These are phyloP conservation scores for Poeciliopsis presidionis DNA, from an alignment of 2,797 vertebrate genomes.

Conservation along the genomic window DNA sequence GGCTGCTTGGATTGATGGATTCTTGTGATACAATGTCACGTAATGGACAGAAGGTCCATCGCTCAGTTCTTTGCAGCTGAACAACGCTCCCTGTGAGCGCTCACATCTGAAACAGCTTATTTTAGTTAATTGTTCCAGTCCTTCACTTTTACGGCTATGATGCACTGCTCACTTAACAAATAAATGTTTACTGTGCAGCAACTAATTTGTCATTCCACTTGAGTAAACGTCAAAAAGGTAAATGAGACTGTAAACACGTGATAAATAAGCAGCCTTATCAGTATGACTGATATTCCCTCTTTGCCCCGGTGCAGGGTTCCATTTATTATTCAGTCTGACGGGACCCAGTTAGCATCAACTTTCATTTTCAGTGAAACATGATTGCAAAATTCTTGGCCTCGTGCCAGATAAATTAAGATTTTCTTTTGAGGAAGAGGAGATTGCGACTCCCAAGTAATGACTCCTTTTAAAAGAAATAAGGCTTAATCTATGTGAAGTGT, in stretches of 20 bases:
- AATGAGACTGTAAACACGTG: constrained; percentile 53
- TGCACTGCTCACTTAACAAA: constrained; percentile 22
- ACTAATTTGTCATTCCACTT: constrained; percentile 51
- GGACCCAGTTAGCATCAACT: constrained; percentile 48
- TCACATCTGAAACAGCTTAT: constrained; percentile 32
- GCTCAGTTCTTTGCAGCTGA: constrained; percentile 34
- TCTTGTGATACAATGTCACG: constrained; percentile 16
- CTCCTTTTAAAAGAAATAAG: constrained; percentile 6
- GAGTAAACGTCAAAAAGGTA: constrained; percentile 63
- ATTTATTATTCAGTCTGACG: constrained; percentile 55
- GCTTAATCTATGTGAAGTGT: constrained; percentile 13
- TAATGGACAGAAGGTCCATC: constrained; percentile 41
- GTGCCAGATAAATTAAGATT: constrained; percentile 37
- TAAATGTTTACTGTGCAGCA: constrained; percentile 21
- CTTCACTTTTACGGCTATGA: constrained; percentile 19
- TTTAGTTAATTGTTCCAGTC: constrained; percentile 42
- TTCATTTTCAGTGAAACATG: constrained; percentile 58
- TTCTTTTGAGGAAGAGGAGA: constrained; percentile 22
- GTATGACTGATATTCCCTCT: constrained; percentile 56
- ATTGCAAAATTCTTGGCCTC: constrained; percentile 41
- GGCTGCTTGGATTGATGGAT: constrained; percentile 24
- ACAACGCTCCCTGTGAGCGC: constrained; percentile 22
- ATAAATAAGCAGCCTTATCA: constrained; percentile 55
- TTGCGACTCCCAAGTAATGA: constrained; percentile 42
- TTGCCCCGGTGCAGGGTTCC: constrained; percentile 49